Evolutionary conservation across 2,888 invertebrate species (phyloP).

Genomic region (Drosophila sordidula): DNA sequence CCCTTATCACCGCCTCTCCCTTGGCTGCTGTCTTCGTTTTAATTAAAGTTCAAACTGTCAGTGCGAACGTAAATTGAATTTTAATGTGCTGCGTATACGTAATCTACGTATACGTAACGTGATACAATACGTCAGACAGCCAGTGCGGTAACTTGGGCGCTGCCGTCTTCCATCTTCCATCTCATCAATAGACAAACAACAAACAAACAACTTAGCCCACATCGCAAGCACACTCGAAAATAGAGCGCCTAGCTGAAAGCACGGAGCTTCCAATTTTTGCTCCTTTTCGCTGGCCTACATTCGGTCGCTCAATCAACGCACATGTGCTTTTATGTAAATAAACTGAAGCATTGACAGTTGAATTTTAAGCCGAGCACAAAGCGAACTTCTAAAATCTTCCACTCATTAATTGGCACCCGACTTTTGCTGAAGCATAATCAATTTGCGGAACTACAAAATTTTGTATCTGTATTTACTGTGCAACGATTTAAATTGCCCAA

Average conservation of each 20-base stretch:
- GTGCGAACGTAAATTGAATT: conserved; percentile 69
- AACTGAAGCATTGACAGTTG: conserved; percentile 19
- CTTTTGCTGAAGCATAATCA: background rate
- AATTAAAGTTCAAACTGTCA: conserved; percentile 73
- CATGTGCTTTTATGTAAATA: background rate
- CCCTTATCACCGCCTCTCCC: conserved; percentile 51
- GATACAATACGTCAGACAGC: conserved; percentile 2
- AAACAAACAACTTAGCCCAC: conserved; percentile 60
- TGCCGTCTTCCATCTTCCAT: conserved; percentile 51
- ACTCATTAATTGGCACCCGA: background rate
- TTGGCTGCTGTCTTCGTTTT: conserved; percentile 47
- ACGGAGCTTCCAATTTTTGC: conserved; percentile 28
- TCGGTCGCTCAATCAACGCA: conserved; percentile 35
- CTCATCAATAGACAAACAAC: conserved; percentile 60
- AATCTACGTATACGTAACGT: conserved; percentile 27
- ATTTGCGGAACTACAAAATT: background rate
- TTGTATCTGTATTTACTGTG: background rate
- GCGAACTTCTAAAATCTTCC: background rate
- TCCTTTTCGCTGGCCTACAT: conserved; percentile 55
- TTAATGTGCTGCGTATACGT: conserved; percentile 58
- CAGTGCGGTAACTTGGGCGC: conserved; percentile 18
- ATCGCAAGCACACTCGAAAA: conserved; percentile 28
- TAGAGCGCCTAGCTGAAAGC: background rate
- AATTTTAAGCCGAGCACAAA: conserved; percentile 5
- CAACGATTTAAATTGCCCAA: background rate